Base-by-base conservation (phyloP, 2,797 vertebrate species). In the Phataginus tricuspis region DNA sequence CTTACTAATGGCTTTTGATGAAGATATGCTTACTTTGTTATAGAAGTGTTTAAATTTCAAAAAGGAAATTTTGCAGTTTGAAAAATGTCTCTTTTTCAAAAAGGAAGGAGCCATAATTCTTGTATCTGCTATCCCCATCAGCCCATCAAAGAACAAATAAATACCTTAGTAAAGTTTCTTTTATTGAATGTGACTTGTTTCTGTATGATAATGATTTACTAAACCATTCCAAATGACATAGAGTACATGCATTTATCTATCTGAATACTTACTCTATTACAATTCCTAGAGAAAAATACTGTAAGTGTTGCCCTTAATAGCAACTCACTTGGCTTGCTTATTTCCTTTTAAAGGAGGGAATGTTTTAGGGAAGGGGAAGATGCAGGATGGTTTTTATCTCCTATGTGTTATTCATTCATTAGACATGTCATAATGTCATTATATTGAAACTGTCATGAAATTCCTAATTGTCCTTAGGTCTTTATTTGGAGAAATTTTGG, bases 351-450 rank as follows among this genome's bases (percentile, higher is more conserved):
- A 97, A 96, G 68, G 84, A n/a, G 18, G 2, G 5, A 64, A 61
- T 29, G 37, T 27, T 96, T 85, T 21, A 57, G 95, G 86, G 88
- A 88, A 57, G 96, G 13, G 59, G 61, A 86, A 27, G 2, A 82
- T 55, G 96, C 97, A 97, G 96, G 74, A 94, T 97, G 97, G 42
- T 97, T 98, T 97, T 96, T 97, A 74, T 91, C 89, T 95, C 66
- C 25, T 66, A 49, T 51, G 71, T 84, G 63, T 64, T 95, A 2
- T 90, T 94, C 75, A 34, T 37, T 0, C 0, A 66, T 85, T 78
- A 88, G n/a, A 13, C 12, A 3, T 0, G 0, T 29, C 66, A 9
- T 94, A 90, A 34, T 72, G 6, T 21, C 45, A 12, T 51, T 95
- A 7, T 86, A 90, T 94, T 91, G 51, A 27, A 77, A 94, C 57